These are phyloP conservation scores for Gallinago media DNA, from an alignment of 2,113 vertebrate genomes.

Conservation along the genomic window DNA sequence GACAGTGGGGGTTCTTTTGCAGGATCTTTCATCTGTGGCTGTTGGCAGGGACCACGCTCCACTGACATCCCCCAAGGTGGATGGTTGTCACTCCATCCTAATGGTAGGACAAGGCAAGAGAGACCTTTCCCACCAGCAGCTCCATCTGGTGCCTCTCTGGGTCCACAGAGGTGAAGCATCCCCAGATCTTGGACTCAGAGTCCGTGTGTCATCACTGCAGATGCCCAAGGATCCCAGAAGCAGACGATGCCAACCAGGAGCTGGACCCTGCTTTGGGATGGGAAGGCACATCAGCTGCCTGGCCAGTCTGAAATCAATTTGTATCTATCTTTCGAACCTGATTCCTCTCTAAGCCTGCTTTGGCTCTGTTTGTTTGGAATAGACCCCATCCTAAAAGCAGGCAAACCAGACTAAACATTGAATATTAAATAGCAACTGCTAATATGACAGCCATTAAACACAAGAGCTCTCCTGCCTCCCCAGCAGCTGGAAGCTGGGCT, in stretches of 20 bases:
- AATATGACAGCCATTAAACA: constrained; percentile 47
- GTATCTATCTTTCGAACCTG: neutral
- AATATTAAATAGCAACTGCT: constrained; percentile 59
- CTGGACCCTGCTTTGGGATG: neutral
- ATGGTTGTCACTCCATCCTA: neutral
- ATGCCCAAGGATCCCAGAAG: neutral
- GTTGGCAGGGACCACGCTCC: neutral
- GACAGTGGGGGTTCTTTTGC: neutral
- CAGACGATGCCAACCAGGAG: neutral
- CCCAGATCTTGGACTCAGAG: neutral
- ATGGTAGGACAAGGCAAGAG: neutral
- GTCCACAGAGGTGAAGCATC: neutral
- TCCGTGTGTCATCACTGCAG: neutral
- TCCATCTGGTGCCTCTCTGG: neutral
- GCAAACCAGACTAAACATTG: constrained; percentile 62
- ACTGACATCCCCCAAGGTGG: fast-evolving
- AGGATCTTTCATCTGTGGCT: neutral
- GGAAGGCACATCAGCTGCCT: neutral
- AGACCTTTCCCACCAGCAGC: neutral
- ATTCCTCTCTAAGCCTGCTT: neutral
- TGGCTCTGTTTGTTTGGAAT: constrained; percentile 36
- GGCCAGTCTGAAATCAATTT: constrained; percentile 46
- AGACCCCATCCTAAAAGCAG: constrained; percentile 25
- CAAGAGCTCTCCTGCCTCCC: neutral
- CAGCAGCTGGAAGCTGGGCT: constrained; percentile 33